These are phyloP conservation scores for Acrossocheilus wenchowensis DNA, from an alignment of 2,797 vertebrate species.

Conservation along the genomic window DNA sequence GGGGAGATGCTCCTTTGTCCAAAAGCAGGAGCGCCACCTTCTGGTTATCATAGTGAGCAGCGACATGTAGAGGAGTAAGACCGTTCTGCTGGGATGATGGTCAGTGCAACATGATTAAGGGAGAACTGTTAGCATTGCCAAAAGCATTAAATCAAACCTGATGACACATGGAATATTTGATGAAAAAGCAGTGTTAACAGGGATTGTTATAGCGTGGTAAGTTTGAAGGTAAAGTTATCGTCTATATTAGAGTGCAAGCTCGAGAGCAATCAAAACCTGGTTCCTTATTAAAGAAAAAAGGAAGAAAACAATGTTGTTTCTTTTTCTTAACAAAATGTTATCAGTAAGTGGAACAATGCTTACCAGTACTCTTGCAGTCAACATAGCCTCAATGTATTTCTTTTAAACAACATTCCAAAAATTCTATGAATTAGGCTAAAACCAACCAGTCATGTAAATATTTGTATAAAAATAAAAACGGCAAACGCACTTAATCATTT, in stretches of 20 bases:
- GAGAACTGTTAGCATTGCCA: slow-evolving; percentile 65
- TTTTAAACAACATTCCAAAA: slow-evolving; percentile 55
- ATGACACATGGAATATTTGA: slow-evolving; percentile 5
- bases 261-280: slow-evolving; percentile 48
- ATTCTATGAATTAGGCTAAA: slow-evolving; percentile 39
- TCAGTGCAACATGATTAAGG: slow-evolving; percentile 68
- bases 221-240: slow-evolving; percentile 35
- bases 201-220: slow-evolving; percentile 44
- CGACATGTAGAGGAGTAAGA: slow-evolving; percentile 97
- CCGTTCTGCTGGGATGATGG: slow-evolving; percentile 88
- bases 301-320: slow-evolving; percentile 58
- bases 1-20: slow-evolving; percentile 95
- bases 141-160: slow-evolving; percentile 55
- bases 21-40: slow-evolving; percentile 95
- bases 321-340: slow-evolving; percentile 56
- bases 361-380: slow-evolving; percentile 64
- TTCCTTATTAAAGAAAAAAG: slow-evolving; percentile 65
- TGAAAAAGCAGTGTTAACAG: slow-evolving; percentile 59
- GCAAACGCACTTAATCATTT: background rate
- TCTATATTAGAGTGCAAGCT: slow-evolving; percentile 64
- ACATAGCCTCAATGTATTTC: slow-evolving; percentile 62
- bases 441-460: background rate
- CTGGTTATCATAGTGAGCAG: slow-evolving; percentile 99
- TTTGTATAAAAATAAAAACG: background rate
- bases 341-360: slow-evolving; percentile 65